phyloP scores from a whole-genome alignment of 2,113 vertebrate species.

The Labeo catla region DNA sequence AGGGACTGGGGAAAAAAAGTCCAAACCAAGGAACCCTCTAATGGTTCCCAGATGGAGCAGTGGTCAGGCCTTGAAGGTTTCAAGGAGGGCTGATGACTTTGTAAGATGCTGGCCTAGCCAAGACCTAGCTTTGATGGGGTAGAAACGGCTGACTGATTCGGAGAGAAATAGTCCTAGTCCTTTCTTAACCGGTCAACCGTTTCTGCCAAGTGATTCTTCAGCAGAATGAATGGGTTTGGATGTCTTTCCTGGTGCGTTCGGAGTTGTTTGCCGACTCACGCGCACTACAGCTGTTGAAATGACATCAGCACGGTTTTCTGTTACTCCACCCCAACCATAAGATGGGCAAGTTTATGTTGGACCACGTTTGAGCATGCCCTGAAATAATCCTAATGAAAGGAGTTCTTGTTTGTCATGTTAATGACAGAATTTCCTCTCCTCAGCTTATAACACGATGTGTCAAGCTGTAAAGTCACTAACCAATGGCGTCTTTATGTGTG shows the following conservation, averaged over 20 bases:
- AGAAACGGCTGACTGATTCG: slow-evolving; percentile 69
- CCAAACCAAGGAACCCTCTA: slow-evolving; percentile 62
- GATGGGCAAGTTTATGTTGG: slow-evolving; percentile 21
- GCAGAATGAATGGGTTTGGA: slow-evolving; percentile 5
- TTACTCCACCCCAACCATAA: slow-evolving; percentile 25
- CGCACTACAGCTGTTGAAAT: background rate
- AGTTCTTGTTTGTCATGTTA: slow-evolving; percentile 4
- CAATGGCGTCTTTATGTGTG: slow-evolving; percentile 2
- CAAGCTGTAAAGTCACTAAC: background rate
- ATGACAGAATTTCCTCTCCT: slow-evolving; percentile 22
- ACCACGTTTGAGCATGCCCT: background rate
- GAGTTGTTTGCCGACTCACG: background rate
- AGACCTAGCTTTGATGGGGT: slow-evolving; percentile 61
- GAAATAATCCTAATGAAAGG: background rate
- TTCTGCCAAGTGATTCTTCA: slow-evolving; percentile 22
- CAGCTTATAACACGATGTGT: background rate
- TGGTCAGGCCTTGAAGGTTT: slow-evolving; percentile 65
- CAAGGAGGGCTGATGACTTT: slow-evolving; percentile 62
- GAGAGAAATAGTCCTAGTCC: slow-evolving; percentile 26
- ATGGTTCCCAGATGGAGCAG: slow-evolving; percentile 78
- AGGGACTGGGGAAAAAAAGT: slow-evolving; percentile 20
- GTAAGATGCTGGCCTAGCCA: slow-evolving; percentile 66
- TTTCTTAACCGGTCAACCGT: slow-evolving; percentile 12
- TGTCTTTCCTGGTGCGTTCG: background rate
- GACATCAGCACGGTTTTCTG: background rate